Evolutionary conservation across 2,797 vertebrate genomes (phyloP).

Genomic region (Danio jaintianensis): DNA sequence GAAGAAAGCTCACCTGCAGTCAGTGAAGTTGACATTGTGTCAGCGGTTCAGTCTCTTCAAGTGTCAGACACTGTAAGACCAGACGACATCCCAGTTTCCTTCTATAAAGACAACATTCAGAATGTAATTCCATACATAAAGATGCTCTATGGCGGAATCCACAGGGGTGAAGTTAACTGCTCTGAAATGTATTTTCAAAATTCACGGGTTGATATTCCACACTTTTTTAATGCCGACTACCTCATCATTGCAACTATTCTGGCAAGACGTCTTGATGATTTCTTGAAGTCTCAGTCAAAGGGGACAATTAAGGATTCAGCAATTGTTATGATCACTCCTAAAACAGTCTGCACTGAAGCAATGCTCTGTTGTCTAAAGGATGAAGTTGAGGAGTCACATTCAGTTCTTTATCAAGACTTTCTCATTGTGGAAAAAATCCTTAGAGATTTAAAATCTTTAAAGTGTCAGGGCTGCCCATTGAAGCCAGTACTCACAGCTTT

Average conservation of each 20-base stretch:
- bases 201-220: slow-evolving; percentile 1
- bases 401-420: background rate
- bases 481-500: slow-evolving; percentile 15
- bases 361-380: background rate
- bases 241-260: slow-evolving; percentile 20
- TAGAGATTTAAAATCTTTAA: slow-evolving; percentile 13
- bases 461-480: slow-evolving; percentile 6
- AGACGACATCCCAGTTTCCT: slow-evolving; percentile 22
- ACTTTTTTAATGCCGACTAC: slow-evolving; percentile 22
- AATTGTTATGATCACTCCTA: background rate
- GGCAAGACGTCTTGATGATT: background rate
- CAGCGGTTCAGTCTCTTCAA: slow-evolving; percentile 30
- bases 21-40: slow-evolving; percentile 15
- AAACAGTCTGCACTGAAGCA: slow-evolving; percentile 6
- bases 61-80: slow-evolving; percentile 39
- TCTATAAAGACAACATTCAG: background rate
- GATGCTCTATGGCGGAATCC: slow-evolving; percentile 1
- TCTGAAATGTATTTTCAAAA: background rate
- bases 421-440: background rate
- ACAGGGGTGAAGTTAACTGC: background rate
- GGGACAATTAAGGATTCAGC: background rate
- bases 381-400: background rate
- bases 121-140: slow-evolving; percentile 29
- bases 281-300: slow-evolving; percentile 4
- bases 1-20: background rate